Evolutionary conservation across 2,888 invertebrate species (phyloP).

Genomic region (Protodeltote pygarga): DNA sequence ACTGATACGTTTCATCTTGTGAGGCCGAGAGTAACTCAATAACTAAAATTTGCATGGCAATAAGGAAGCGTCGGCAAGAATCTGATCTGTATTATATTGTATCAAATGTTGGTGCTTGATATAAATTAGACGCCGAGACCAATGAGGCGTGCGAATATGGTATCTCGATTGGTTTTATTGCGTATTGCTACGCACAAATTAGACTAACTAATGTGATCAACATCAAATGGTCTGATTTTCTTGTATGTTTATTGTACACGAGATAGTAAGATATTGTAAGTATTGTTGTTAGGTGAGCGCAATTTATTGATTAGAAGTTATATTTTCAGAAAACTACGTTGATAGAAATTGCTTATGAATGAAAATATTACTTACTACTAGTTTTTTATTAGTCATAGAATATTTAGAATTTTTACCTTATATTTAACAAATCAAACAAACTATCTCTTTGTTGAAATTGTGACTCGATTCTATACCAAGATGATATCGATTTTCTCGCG

Average conservation of each 20-base stretch:
- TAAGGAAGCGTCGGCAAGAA: slow-evolving; percentile 61
- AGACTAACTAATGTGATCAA: slow-evolving; percentile 39
- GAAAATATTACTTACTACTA: too few relatives aligned
- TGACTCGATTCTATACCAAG: too few relatives aligned
- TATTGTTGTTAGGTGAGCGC: too few relatives aligned
- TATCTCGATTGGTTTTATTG: slow-evolving; percentile 58
- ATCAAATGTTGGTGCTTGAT: slow-evolving; percentile 51
- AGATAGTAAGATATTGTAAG: too few relatives aligned
- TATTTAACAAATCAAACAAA: too few relatives aligned
- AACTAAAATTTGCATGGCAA: slow-evolving; percentile 58
- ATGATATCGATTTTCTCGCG: too few relatives aligned
- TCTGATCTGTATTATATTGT: slow-evolving; percentile 53
- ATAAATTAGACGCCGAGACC: slow-evolving; percentile 51
- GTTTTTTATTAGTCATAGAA: too few relatives aligned
- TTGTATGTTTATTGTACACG: slow-evolving; percentile 7
- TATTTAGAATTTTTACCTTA: too few relatives aligned
- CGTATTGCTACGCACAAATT: slow-evolving; percentile 25
- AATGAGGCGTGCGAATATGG: slow-evolving; percentile 64
- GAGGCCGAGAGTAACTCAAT: slow-evolving; percentile 43
- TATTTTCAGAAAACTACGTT: too few relatives aligned
- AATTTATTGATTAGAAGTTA: too few relatives aligned
- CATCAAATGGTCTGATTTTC: slow-evolving; percentile 29
- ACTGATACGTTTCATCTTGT: slow-evolving; percentile 25
- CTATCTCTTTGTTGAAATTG: too few relatives aligned
- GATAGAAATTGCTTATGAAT: too few relatives aligned